Evolutionary conservation across 2,113 vertebrate species (phyloP).

Genomic region (Heloderma charlesbogerti): DNA sequence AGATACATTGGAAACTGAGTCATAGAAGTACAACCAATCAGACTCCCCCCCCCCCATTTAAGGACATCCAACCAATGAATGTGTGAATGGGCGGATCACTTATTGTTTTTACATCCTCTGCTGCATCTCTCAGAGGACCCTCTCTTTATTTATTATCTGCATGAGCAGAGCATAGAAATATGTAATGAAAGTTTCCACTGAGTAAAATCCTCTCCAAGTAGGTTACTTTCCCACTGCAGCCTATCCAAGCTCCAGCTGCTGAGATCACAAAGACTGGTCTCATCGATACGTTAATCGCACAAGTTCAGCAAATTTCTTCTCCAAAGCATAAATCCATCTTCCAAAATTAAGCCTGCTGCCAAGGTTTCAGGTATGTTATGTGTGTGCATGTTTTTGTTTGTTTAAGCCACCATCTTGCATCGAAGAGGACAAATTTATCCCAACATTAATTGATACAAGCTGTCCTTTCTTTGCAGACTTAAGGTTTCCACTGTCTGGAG

Average conservation of each 20-base stretch:
- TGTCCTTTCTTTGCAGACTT: neutral
- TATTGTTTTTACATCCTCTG: conserved; percentile 51
- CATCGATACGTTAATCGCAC: conserved; percentile 32
- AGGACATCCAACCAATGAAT: conserved; percentile 60
- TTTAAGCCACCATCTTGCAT: neutral
- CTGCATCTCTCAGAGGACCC: conserved; percentile 35
- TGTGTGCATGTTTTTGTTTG: neutral
- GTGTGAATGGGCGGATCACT: conserved; percentile 49
- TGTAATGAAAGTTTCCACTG: conserved; percentile 56
- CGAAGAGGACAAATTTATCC: too few relatives aligned
- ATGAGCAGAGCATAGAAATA: conserved; percentile 69
- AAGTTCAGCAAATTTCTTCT: conserved; percentile 43
- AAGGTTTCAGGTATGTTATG: neutral
- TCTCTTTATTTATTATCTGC: conserved; percentile 55
- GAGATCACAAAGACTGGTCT: conserved; percentile 36
- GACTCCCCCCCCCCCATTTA: conserved; percentile 58
- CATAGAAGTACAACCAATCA: too few relatives aligned
- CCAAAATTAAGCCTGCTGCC: neutral
- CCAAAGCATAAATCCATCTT: neutral
- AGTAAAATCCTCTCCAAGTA: conserved; percentile 57
- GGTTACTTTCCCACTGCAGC: conserved; percentile 60
- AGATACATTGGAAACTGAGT: conserved; percentile 57
- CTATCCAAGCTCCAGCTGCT: conserved; percentile 30
- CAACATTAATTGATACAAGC: neutral
- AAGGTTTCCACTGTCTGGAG: neutral